Evolutionary conservation across 92 coral and sea anemone genomes (phyloP), one percentile per base, ranked within the genome.

Genomic region (Zoanthus sansibaricus): DNA sequence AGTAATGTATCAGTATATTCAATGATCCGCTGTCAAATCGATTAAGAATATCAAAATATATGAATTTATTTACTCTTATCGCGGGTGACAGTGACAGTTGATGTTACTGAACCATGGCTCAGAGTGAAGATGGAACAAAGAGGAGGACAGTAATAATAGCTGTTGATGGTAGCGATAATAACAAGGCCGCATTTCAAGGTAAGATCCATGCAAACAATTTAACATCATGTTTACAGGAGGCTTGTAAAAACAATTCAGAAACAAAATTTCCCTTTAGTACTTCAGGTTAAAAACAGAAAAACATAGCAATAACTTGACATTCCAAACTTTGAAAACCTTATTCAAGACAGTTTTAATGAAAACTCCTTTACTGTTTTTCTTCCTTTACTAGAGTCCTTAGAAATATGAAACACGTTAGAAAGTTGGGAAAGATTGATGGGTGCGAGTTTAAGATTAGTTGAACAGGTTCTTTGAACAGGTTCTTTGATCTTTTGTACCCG

Each of bases 81-180:
- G 14, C 74, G 12, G 15, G 47, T 16, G 17, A 69, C 11, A 69
- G 13, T 30, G 17, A 8, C 10, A 69, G 74, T 20, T 69, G 9
- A 15, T 69, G 51, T 10, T 37, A 37, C 44, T 30, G 17, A 31
- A 46, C 21, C 20, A 80, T 80, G 85, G 85, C 73, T 66, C 45
- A 67, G 1, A 21, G 25, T 30, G 47, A 80, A 64, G 5, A 1
- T 12, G 46, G 52, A 4, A n/a, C 21, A 31, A 66, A 45, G 13
- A 21, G 18, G 32, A 87, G 89, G 37, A 77, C 44, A 16, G 89
- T 89, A 13, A 84, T 89, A 32, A 21, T 89, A 30, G 92, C 92
- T 0, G 89, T 89, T 33, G 92, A 89, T 79, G 92, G 92, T 51
- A 89, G 92, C 61, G 86, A 72, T 20, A 85, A 85, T 71, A 89